phyloP scores from a whole-genome alignment of 2,113 vertebrate species.

The Eulacestoma nigropectus region DNA sequence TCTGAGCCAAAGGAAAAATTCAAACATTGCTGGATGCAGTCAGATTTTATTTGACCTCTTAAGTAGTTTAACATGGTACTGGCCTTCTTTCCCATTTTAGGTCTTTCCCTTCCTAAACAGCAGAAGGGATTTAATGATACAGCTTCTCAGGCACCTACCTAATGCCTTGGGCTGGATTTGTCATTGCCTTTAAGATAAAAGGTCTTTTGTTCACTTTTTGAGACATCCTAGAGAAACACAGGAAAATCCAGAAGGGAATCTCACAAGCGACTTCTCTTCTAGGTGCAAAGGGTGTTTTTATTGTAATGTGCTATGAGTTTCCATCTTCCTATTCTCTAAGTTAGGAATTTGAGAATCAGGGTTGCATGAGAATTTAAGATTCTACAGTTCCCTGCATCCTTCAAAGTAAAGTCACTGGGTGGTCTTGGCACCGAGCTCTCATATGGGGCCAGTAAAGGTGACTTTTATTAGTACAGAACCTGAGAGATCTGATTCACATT shows the following conservation, averaged over 20 bases:
- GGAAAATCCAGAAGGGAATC: neutral
- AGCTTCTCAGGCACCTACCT: neutral
- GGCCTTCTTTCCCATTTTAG: constrained; percentile 42
- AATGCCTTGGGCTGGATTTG: neutral
- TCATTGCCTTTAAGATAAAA: neutral
- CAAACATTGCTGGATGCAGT: constrained; percentile 35
- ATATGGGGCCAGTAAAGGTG: neutral
- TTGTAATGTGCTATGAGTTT: neutral
- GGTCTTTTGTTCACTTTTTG: neutral
- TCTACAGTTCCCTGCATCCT: constrained; percentile 9
- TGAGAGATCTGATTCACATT: neutral
- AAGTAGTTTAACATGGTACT: constrained; percentile 55
- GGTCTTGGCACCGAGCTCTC: constrained; percentile 1
- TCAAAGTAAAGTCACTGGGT: constrained; percentile 37
- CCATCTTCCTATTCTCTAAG: constrained; percentile 34
- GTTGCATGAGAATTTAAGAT: neutral
- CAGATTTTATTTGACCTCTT: constrained; percentile 40
- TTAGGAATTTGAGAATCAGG: constrained; percentile 53
- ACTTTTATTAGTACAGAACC: neutral
- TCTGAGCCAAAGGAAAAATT: constrained; percentile 54
- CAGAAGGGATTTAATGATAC: neutral
- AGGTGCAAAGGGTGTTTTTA: neutral
- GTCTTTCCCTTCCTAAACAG: neutral
- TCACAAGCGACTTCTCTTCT: neutral
- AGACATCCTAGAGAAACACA: neutral